Percentiles rank a stretch among this genome's conserved stretches.
Conservation (phyloP, 2,797 vertebrate species). For the Anolis apletophallus region DNA sequence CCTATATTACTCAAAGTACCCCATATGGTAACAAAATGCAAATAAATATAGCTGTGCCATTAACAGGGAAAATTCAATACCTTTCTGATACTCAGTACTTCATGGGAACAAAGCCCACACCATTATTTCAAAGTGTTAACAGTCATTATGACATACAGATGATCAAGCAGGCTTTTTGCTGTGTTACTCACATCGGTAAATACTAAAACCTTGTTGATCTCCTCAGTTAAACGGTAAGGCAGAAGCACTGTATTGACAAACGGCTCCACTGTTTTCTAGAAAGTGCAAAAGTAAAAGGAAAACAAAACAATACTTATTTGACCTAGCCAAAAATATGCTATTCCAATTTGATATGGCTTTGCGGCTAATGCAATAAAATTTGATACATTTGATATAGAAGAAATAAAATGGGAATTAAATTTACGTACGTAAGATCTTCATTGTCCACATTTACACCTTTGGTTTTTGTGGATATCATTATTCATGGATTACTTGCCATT, state of each 20-base stretch:
- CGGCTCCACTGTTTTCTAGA: constrained; percentile 89
- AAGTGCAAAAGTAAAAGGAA: neutral
- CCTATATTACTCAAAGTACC: neutral
- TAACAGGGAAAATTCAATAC: neutral
- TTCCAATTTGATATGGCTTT: neutral
- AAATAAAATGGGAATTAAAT: neutral
- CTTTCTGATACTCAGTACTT: too few relatives aligned
- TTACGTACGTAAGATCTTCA: neutral
- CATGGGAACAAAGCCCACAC: neutral
- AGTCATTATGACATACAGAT: neutral
- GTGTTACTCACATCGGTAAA: constrained; percentile 88
- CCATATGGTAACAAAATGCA: neutral
- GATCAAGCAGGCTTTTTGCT: neutral
- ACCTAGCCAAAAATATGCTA: too few relatives aligned
- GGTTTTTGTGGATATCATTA: too few relatives aligned
- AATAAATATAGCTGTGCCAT: neutral
- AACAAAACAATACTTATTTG: neutral
- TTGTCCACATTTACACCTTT: neutral
- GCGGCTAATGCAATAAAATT: too few relatives aligned
- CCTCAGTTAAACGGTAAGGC: constrained; percentile 81
- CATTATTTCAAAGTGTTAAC: neutral
- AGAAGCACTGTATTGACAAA: constrained; percentile 85
- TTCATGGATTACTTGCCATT: too few relatives aligned
- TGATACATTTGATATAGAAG: neutral
- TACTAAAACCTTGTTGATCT: constrained; percentile 85